Conservation (phyloP, 2,797 vertebrate genomes). For the Sebastes kiyomatsui region DNA sequence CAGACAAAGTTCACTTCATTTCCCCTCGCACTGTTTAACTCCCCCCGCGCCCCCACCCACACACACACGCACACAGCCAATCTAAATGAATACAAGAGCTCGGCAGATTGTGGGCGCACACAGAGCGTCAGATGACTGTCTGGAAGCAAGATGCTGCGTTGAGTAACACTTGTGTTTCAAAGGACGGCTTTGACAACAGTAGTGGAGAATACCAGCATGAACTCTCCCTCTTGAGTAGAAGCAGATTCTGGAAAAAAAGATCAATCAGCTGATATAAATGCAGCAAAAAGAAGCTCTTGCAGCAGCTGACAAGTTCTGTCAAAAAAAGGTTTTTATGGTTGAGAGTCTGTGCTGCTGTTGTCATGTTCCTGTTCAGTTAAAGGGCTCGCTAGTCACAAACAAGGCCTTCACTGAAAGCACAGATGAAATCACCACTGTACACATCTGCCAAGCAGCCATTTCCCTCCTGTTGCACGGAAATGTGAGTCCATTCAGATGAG, state of each 20-base stretch:
- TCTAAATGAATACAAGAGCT: slow-evolving; percentile 51
- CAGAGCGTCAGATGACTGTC: slow-evolving; percentile 67
- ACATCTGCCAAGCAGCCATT: slow-evolving; percentile 79
- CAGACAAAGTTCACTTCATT: slow-evolving; percentile 66
- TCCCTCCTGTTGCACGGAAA: slow-evolving; percentile 47
- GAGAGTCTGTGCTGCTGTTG: slow-evolving; percentile 31
- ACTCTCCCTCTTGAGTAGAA: slow-evolving; percentile 8
- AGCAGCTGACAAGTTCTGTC: slow-evolving; percentile 25
- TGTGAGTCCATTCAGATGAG: slow-evolving; percentile 61
- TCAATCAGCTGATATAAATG: slow-evolving; percentile 46
- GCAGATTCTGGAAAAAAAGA: slow-evolving; percentile 18
- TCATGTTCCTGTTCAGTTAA: slow-evolving; percentile 52
- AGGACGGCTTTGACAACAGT: slow-evolving; percentile 17
- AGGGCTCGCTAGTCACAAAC: slow-evolving; percentile 58
- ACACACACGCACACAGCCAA: slow-evolving; percentile 26
- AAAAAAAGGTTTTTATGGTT: not conserved
- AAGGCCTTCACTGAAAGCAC: slow-evolving; percentile 27
- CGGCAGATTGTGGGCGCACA: slow-evolving; percentile 42
- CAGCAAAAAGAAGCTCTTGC: not conserved
- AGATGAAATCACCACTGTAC: slow-evolving; percentile 67
- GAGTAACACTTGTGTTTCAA: slow-evolving; percentile 49
- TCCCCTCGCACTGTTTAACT: slow-evolving; percentile 30
- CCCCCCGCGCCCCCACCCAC: not conserved
- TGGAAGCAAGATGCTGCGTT: slow-evolving; percentile 40
- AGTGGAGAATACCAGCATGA: slow-evolving; percentile 12